Conservation (phyloP, 2,797 vertebrate species). For the Amphiprion clarkii region DNA sequence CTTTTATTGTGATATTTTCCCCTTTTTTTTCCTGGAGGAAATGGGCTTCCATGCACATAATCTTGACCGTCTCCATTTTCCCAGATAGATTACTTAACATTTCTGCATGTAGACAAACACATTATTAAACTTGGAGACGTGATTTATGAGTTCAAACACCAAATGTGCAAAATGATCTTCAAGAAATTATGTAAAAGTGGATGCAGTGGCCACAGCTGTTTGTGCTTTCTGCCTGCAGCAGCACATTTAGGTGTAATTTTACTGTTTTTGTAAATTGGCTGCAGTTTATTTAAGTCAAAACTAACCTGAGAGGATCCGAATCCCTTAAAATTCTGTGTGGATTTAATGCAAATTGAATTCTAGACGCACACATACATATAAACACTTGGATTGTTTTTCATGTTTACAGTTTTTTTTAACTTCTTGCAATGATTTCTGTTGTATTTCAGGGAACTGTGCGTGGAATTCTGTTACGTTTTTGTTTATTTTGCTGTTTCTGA, state of each 20-base stretch:
- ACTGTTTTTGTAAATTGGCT: background rate
- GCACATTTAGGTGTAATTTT: background rate
- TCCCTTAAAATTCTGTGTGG: background rate
- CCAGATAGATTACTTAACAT: background rate
- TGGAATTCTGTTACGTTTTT: conserved; percentile 74
- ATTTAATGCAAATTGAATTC: conserved; percentile 36
- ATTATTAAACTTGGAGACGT: background rate
- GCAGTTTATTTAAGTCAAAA: background rate
- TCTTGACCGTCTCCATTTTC: background rate
- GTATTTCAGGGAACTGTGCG: conserved; percentile 80
- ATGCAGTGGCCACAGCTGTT: too few species aligned
- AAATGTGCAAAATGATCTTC: background rate
- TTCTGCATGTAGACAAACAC: background rate
- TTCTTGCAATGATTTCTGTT: conserved; percentile 63
- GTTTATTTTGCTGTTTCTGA: conserved; percentile 30
- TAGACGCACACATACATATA: background rate
- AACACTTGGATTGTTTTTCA: conserved; percentile 54
- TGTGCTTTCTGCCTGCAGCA: conserved; percentile 4
- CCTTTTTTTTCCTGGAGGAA: too few species aligned
- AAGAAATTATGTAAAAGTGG: background rate
- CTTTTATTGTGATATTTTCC: background rate
- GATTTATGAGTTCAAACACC: background rate
- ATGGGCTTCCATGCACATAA: background rate
- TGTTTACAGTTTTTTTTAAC: conserved; percentile 56
- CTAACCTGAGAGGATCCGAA: background rate